A percentile compares a stretch with the other conserved stretches of the same genome.
Evolutionary conservation across 2,797 vertebrate genomes (phyloP).

Genomic region (Halcyon smyrnensis): DNA sequence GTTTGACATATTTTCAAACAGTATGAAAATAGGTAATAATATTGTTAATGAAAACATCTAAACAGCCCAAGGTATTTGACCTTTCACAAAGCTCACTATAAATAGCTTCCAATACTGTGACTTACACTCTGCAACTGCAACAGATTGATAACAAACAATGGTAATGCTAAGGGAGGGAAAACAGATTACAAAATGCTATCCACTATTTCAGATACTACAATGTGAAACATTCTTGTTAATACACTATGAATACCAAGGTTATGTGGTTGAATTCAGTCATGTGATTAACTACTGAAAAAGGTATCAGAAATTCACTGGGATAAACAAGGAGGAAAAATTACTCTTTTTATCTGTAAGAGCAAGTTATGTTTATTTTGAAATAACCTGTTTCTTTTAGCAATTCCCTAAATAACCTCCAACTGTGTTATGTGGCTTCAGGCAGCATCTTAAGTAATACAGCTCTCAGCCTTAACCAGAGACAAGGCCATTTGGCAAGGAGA

Average conservation of each 20-base stretch:
- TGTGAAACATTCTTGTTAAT: not conserved
- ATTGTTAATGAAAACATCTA: constrained; percentile 56
- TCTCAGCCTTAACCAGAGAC: not conserved
- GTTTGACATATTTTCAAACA: not conserved
- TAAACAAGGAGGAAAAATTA: not conserved
- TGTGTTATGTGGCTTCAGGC: not conserved
- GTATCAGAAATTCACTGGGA: not conserved
- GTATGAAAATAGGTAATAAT: constrained; percentile 35
- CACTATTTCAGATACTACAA: not conserved
- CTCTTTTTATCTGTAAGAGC: not conserved
- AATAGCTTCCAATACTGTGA: constrained; percentile 39
- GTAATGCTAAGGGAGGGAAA: constrained; percentile 8
- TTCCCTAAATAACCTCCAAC: not conserved
- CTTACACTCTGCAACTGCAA: constrained; percentile 54
- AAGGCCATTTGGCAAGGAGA: not conserved
- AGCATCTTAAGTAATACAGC: not conserved
- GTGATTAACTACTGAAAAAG: not conserved
- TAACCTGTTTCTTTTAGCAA: not conserved
- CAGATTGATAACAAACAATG: constrained; percentile 65
- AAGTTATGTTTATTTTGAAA: not conserved
- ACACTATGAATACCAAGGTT: not conserved
- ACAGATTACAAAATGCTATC: constrained; percentile 23
- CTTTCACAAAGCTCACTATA: constrained; percentile 66
- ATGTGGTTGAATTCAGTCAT: not conserved
- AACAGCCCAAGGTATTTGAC: constrained; percentile 55